Percentiles rank a stretch among this genome's conserved stretches.
phyloP scores from a whole-genome alignment of 2,888 invertebrate genomes.

The Hydroisotoma schaefferi region DNA sequence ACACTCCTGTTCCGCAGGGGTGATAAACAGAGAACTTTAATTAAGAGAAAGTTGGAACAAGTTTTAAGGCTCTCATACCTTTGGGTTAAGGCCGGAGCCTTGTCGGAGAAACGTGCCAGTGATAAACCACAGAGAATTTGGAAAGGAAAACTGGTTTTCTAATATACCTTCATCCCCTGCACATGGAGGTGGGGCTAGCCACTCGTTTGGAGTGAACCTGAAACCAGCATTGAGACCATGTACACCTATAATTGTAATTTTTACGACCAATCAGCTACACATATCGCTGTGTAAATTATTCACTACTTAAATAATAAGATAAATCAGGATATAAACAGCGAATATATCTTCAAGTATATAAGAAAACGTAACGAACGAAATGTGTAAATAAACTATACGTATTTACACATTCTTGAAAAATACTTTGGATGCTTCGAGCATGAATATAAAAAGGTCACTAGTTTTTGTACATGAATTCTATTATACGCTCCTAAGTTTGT shows the following conservation, averaged over 20 bases:
- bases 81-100: constrained; percentile 87
- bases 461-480: too few relatives aligned
- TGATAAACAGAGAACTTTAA: constrained; percentile 3
- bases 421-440: too few relatives aligned
- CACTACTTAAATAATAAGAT: too few relatives aligned
- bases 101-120: constrained; percentile 93
- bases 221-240: neutral
- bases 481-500: neutral
- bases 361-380: too few relatives aligned
- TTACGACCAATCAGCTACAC: too few relatives aligned
- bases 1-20: neutral
- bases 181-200: constrained; percentile 74
- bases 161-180: constrained; percentile 65
- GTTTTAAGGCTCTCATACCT: constrained; percentile 57
- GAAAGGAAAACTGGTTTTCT: constrained; percentile 94
- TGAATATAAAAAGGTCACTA: too few relatives aligned
- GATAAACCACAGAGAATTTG: constrained; percentile 96
- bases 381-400: too few relatives aligned
- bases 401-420: too few relatives aligned
- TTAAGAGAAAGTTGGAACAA: neutral
- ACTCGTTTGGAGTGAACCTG: constrained; percentile 93
- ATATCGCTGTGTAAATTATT: too few relatives aligned
- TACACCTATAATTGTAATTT: too few relatives aligned
- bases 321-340: too few relatives aligned
- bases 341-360: too few relatives aligned